Base-by-base conservation (phyloP, 2,797 vertebrate species). In the Arremon aurantiirostris region DNA sequence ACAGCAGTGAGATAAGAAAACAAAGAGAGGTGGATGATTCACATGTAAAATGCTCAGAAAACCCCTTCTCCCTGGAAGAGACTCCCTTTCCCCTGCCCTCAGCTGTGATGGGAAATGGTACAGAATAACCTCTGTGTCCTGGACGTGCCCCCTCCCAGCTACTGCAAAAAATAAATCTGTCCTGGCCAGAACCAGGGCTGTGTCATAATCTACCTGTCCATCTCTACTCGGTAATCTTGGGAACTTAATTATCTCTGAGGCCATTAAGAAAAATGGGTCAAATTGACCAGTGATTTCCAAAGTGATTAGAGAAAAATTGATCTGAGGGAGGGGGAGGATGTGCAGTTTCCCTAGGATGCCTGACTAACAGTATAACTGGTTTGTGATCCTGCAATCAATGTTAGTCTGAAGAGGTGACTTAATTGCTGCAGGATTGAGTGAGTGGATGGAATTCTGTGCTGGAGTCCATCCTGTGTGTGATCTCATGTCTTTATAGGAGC, bases 261-360 rank as follows among this genome's bases (percentile, higher is more conserved):
- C 65, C 72, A 85, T 91, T 61, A 80, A 61, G n/a, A 72, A 81
- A 85, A 93, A 65, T 5, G 17, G 52, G 47, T 89, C 71, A 66
- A 47, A 80, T 42, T 87, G 82, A 39, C 78, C 46, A 49, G 75
- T 66, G 86, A 77, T 73, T 77, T 91, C 64, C 37, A 34, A 60
- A 93, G 71, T 14, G 81, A 69, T 89, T 37, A 80, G 78, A 77
- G 79, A 30, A 82, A 56, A 71, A 50, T 32, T 61, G 73, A 57
- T 71, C 49, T 15, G 57, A 70, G 37, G 65, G 27, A n/a, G 14
- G 4, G 17, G 8, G 22, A 60, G 47, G 60, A 14, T 22, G 28
- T 32, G 23, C 26, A 2, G 26, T 79, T 81, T 83, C 72, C 26
- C 69, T 70, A 11, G 59, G 71, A 50, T 59, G 50, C 35, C 27